Conservation (phyloP, 2,113 vertebrate genomes). For the Cryptomyrus ogoouensis region DNA sequence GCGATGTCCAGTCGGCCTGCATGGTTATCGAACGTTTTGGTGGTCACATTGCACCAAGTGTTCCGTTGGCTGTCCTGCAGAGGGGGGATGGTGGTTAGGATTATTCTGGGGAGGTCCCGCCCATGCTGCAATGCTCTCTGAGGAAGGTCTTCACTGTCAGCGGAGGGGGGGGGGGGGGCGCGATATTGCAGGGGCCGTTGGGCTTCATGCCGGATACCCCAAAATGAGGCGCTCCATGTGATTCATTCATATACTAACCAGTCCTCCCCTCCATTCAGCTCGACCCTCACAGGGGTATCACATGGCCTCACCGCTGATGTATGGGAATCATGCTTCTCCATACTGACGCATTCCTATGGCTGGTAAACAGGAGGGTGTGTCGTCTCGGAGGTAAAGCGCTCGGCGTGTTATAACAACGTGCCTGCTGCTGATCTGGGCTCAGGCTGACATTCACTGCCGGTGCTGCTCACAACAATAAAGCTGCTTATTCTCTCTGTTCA, state of each 20-base stretch:
- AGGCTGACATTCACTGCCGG: not conserved
- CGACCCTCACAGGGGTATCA: not conserved
- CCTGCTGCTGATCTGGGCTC: not conserved
- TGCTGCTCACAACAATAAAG: not conserved
- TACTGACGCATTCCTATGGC: not conserved
- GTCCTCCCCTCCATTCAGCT: not conserved
- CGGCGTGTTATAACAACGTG: not conserved
- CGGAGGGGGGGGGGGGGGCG: conserved; percentile 35
- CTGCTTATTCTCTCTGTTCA: not conserved
- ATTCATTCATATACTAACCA: conserved; percentile 55
- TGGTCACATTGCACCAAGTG: not conserved
- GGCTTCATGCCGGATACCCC: conserved; percentile 47
- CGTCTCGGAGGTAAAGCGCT: not conserved
- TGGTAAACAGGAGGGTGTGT: not conserved
- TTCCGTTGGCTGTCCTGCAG: not conserved
- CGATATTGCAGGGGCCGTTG: conserved; percentile 21
- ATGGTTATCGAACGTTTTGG: not conserved
- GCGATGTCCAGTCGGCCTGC: not conserved
- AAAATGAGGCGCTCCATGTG: conserved; percentile 44
- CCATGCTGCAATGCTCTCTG: not conserved
- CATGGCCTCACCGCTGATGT: not conserved
- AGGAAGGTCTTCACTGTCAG: conserved; percentile 14
- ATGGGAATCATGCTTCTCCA: not conserved
- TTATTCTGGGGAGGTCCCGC: not conserved
- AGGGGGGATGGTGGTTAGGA: not conserved